Percentiles rank a stretch among this genome's conserved stretches.
These are phyloP conservation scores for Toxotes jaculatrix DNA, from an alignment of 2,113 vertebrate genomes.

Conservation along the genomic window DNA sequence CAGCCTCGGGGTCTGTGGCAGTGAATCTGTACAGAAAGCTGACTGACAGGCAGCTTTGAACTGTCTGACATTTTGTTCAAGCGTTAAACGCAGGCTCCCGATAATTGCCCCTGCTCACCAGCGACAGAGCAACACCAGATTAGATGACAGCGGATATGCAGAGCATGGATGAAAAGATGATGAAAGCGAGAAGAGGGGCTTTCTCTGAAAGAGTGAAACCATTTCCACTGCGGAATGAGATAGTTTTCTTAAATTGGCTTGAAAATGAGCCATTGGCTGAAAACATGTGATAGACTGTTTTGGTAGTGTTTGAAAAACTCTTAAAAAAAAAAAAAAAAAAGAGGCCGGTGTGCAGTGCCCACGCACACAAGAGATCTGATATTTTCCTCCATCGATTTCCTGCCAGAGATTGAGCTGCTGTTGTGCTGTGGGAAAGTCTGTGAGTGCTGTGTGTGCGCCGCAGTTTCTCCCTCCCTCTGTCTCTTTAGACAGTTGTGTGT, in stretches of 20 bases:
- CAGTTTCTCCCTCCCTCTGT: slow-evolving; percentile 37
- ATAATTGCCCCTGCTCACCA: slow-evolving; percentile 78
- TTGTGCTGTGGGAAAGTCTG: slow-evolving; percentile 55
- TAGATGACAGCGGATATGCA: slow-evolving; percentile 74
- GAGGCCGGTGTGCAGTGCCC: slow-evolving; percentile 34
- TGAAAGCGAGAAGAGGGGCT: slow-evolving; percentile 55
- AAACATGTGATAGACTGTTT: slow-evolving; percentile 56
- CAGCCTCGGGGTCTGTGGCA: slow-evolving; percentile 47
- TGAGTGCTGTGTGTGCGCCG: slow-evolving; percentile 27
- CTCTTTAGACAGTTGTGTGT: slow-evolving; percentile 19
- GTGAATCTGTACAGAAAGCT: slow-evolving; percentile 59
- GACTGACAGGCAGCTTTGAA: slow-evolving; percentile 78
- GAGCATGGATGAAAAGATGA: slow-evolving; percentile 67
- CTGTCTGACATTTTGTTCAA: slow-evolving; percentile 74
- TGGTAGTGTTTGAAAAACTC: slow-evolving; percentile 54
- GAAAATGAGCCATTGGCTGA: slow-evolving; percentile 61
- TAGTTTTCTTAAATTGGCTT: slow-evolving; percentile 66
- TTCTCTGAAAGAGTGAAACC: slow-evolving; percentile 52
- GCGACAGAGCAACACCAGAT: slow-evolving; percentile 65
- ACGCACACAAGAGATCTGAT: slow-evolving; percentile 68
- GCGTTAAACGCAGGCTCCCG: slow-evolving; percentile 66
- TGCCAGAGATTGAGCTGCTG: slow-evolving; percentile 68
- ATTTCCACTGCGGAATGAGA: slow-evolving; percentile 59
- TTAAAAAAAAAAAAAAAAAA: neutral
- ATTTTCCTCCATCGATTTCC: slow-evolving; percentile 76